phyloP scores from a whole-genome alignment of 2,888 invertebrate genomes.

The Spodoptera picta region DNA sequence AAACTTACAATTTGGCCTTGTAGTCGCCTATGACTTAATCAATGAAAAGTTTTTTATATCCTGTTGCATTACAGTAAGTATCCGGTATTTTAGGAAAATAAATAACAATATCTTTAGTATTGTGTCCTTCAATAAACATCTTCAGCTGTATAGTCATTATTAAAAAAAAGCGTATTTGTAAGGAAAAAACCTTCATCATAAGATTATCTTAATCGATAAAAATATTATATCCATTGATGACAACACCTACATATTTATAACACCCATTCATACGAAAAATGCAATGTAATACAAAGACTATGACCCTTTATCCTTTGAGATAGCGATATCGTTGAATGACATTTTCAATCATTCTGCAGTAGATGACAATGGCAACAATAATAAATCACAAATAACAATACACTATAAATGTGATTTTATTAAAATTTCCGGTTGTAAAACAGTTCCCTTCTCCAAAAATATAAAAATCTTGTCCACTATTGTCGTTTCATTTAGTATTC shows the following conservation, averaged over 20 bases:
- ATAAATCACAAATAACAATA: constrained; percentile 60
- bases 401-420: constrained; percentile 63
- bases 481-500: constrained; percentile 75
- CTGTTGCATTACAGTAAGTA: too few species aligned
- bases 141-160: too few species aligned
- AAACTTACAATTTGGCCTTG: too few species aligned
- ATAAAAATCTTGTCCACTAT: constrained; percentile 61
- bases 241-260: not conserved
- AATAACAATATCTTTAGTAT: too few species aligned
- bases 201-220: constrained; percentile 2
- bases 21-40: too few species aligned
- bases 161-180: too few species aligned
- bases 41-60: too few species aligned
- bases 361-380: constrained; percentile 38
- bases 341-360: constrained; percentile 31
- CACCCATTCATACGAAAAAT: not conserved
- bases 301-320: not conserved
- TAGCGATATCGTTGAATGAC: constrained; percentile 26
- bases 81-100: too few species aligned
- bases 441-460: constrained; percentile 66
- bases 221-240: not conserved
- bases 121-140: too few species aligned
- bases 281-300: constrained; percentile 4
- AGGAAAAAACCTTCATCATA: not conserved
- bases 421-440: constrained; percentile 63